phyloP scores from a whole-genome alignment of 2,888 invertebrate genomes.

The Cheiracanthium punctorium region DNA sequence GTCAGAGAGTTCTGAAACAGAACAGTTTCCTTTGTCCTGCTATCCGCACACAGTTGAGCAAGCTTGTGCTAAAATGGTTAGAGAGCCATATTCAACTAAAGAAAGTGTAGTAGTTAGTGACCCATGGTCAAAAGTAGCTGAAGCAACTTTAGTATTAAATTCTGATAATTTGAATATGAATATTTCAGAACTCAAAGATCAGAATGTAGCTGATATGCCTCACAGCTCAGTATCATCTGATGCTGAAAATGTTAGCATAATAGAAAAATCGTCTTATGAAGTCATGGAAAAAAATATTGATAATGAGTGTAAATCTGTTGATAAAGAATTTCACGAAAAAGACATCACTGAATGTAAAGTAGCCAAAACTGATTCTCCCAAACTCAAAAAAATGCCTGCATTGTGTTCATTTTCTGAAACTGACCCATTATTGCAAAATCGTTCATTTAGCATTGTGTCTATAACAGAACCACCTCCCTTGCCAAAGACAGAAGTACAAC shows the following conservation, averaged over 20 bases:
- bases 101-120: conserved; percentile 46
- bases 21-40: conserved; percentile 23
- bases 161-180: conserved; percentile 22
- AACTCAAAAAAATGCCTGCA: background rate
- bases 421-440: conserved; percentile 2
- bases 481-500: background rate
- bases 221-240: conserved; percentile 35
- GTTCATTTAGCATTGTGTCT: background rate
- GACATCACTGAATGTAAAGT: background rate
- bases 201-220: conserved; percentile 25
- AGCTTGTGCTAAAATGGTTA: conserved; percentile 65
- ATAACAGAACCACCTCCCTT: background rate
- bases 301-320: background rate
- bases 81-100: conserved; percentile 30
- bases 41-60: conserved; percentile 25
- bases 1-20: conserved; percentile 80
- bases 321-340: background rate
- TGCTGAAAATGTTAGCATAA: conserved; percentile 42
- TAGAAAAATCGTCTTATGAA: conserved; percentile 66
- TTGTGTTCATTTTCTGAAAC: conserved; percentile 1
- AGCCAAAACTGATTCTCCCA: background rate
- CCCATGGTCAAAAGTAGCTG: conserved; percentile 48
- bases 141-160: conserved; percentile 21
- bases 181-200: conserved; percentile 29
- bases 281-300: conserved; percentile 70